Base-by-base conservation (phyloP, 30 jellyfish, hydroid and myxozoan species). In the Chrysaora quinquecirrha region DNA sequence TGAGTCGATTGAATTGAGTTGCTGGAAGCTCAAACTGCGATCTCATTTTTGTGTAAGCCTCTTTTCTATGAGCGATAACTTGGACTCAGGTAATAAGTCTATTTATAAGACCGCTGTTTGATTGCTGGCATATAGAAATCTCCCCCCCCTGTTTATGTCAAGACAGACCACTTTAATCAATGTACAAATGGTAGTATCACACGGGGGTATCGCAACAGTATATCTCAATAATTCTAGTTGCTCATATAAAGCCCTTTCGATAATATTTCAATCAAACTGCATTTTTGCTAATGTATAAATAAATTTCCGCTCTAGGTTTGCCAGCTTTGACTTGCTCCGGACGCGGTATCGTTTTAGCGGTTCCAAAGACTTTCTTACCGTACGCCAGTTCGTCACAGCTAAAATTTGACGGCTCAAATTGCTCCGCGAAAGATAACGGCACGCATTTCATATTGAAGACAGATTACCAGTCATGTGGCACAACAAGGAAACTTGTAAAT, bases 401-500 rank as follows among this genome's bases (percentile, higher is more conserved):
- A 4, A 64, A 48, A n/a, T 76, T 86, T 35, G 47, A 34, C 47
- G 68, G 76, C 35, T 30, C 88, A 1, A 29, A 56, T 3, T 86
- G 96, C 54, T 23, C 71, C 10, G 75, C 89, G 16, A 22, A 25
- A 27, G 72, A 70, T 28, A 86, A 86, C 48, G 79, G 74, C 4
- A 86, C 96, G 10, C 96, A 86, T 47, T 67, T 75, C 65, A 77
- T 76, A 6, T 60, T 86, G 48, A 65, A 65, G 24, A 54, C 96
- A 12, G 65, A 30, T 22, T 69, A 48, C 28, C 63, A 75, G 24
- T 22, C 50, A 3, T 86, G 96, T 31, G 96, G 96, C 7, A 76
- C 88, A 43, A 75, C 24, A 23, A 34, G 71, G 58, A 75, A 1
- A 3, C 16, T 29, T 18, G 61, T 23, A 14, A 75, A 48, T 1